Evolutionary conservation across 2,888 invertebrate species (phyloP), one percentile per base, ranked within the genome.

Genomic region (Phytoseiulus persimilis): DNA sequence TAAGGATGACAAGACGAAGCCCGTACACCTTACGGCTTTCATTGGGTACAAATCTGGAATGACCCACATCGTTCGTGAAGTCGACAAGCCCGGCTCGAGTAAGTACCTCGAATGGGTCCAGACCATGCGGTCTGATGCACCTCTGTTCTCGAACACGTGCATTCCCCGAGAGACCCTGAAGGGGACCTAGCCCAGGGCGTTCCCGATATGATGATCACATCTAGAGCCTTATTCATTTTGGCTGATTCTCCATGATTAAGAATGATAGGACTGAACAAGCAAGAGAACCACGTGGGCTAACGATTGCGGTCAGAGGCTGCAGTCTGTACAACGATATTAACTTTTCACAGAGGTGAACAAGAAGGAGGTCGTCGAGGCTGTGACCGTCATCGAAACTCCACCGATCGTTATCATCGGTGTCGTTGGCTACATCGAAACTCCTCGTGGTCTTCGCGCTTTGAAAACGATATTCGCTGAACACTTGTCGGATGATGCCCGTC

Each of bases 21-120:
- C 99, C 84, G 97, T 99, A 3, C 98, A 99, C 94, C 94, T 99
- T 91, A 99, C 99, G 0, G 97, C 98, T 89, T 99, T 99, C 93
- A 95, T 99, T 92, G 98, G 96, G 90, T 99, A 98, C 94, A 99
- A 99, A 93, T 99, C 99, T 93, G 99, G 99, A 93, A 99, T 99
- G 99, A 98, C 98, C 92, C 99, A 99, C 93, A 96, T 99, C 93
- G 96, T 99, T 18, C 95, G 99, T 92, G 99, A 99, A 94, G 98
- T 98, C 90, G 98, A 99, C 94, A 95, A 98, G 94, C 98, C 98
- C 92, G 98, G 98, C 91, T 99, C 98, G 94, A 98, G 98, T 98
- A 94, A 96, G 97, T 95, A 90, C 18, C 45, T 87, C 87, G 45
- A 87, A 87, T 87, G 87, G 87, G 87, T 87, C 87, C 87, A 87